phyloP scores from a whole-genome alignment of 2,888 invertebrate genomes.

The Alentia gelatinosa region DNA sequence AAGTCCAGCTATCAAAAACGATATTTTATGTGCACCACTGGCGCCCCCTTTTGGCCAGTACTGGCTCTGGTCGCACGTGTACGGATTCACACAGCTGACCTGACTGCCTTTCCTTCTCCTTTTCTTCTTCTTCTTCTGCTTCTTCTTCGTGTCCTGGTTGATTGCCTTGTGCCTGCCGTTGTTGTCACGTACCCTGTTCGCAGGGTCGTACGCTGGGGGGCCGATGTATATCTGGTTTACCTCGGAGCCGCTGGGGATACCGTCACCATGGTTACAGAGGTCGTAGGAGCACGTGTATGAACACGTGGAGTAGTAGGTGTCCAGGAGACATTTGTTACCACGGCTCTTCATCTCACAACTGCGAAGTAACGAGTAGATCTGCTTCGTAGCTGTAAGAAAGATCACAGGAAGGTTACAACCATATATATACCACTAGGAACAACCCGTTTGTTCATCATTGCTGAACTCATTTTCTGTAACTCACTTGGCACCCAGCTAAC shows the following conservation, averaged over 20 bases:
- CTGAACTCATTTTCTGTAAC: too few species aligned
- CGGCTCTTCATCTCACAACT: conserved; percentile 26
- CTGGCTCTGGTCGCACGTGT: conserved; percentile 14
- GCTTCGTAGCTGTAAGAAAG: conserved; percentile 3
- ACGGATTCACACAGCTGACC: background rate
- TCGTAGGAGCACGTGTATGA: conserved; percentile 27
- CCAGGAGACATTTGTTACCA: conserved; percentile 6
- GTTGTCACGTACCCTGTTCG: background rate
- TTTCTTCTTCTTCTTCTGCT: background rate
- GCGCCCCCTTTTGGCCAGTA: background rate
- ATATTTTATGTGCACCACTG: too few species aligned
- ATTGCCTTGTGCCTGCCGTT: background rate
- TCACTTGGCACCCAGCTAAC: too few species aligned
- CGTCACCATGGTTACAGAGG: conserved; percentile 15
- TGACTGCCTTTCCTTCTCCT: background rate
- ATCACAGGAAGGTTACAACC: too few species aligned
- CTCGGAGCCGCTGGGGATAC: background rate
- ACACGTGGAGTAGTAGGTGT: conserved; percentile 41
- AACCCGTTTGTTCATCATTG: too few species aligned
- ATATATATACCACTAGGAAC: too few species aligned
- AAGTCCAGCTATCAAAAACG: too few species aligned
- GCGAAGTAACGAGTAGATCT: conserved; percentile 23
- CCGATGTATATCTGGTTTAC: background rate
- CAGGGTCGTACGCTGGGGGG: background rate
- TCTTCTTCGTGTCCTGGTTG: background rate